Evolutionary conservation across 2,888 invertebrate genomes (phyloP).

Genomic region (Tetragnatha montana): DNA sequence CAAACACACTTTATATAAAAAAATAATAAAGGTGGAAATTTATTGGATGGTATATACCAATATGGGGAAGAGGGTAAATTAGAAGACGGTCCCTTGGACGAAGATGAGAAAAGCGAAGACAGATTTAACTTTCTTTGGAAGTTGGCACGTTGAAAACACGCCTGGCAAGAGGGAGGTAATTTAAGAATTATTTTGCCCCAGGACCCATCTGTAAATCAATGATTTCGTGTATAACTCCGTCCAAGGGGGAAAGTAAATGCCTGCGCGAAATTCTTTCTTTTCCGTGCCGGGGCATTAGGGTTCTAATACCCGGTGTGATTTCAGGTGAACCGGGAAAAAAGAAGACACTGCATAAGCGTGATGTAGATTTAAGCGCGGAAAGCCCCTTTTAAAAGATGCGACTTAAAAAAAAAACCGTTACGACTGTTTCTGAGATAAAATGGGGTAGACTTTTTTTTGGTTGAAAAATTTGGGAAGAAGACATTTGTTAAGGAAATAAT

Average conservation of each 20-base stretch:
- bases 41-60: not conserved
- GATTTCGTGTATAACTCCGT: conserved; percentile 29
- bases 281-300: not conserved
- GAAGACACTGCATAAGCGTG: not conserved
- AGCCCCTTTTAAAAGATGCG: not conserved
- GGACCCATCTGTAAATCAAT: conserved; percentile 46
- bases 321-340: conserved; percentile 18
- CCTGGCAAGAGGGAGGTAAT: conserved; percentile 54
- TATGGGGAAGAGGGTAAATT: not conserved
- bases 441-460: not conserved
- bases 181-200: conserved; percentile 46
- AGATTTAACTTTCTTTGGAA: conserved; percentile 45
- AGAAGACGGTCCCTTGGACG: conserved; percentile 8
- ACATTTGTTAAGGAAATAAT: conserved; percentile 27
- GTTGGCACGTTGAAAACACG: conserved; percentile 47
- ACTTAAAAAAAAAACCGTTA: not conserved
- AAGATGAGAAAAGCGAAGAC: conserved; percentile 34
- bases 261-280: conserved; percentile 8
- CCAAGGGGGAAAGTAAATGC: conserved; percentile 26
- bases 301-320: conserved; percentile 42
- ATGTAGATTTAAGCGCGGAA: not conserved
- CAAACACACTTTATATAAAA: not conserved
- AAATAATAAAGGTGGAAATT: not conserved
- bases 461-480: not conserved
- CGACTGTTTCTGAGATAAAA: conserved; percentile 12